Conservation (phyloP, 2,797 vertebrate genomes). For the Salmo trutta region DNA sequence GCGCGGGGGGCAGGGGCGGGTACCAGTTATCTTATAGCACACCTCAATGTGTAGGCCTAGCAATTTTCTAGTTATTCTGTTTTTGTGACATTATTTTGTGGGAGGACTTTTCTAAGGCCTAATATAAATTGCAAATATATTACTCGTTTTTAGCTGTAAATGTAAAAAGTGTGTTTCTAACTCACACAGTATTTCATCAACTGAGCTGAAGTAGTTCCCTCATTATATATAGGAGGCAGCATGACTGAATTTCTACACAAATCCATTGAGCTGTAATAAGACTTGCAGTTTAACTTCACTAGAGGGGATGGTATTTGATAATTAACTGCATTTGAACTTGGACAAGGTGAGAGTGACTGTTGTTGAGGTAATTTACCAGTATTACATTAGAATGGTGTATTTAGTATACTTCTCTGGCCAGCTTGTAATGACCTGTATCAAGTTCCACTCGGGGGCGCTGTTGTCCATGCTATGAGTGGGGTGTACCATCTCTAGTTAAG, state of each 20-base stretch:
- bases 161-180: neutral
- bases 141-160: neutral
- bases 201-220: slow-evolving; percentile 5
- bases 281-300: neutral
- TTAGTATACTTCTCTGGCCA: neutral
- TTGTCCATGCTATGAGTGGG: slow-evolving; percentile 46
- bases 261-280: neutral
- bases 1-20: no score
- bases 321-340: neutral
- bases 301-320: neutral
- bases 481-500: neutral
- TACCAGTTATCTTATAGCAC: no score
- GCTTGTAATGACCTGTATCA: neutral
- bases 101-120: no score
- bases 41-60: neutral
- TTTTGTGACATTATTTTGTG: neutral
- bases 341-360: neutral
- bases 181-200: neutral
- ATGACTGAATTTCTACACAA: slow-evolving; percentile 14
- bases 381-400: neutral
- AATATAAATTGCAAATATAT: neutral
- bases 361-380: neutral
- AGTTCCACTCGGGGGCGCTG: slow-evolving; percentile 46
- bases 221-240: slow-evolving; percentile 50
- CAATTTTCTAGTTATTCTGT: neutral